Evolutionary conservation across 35 echinoderm and acorn worm species (phyloP), one percentile per base, ranked within the genome.

Genomic region (Chiridota heheva): DNA sequence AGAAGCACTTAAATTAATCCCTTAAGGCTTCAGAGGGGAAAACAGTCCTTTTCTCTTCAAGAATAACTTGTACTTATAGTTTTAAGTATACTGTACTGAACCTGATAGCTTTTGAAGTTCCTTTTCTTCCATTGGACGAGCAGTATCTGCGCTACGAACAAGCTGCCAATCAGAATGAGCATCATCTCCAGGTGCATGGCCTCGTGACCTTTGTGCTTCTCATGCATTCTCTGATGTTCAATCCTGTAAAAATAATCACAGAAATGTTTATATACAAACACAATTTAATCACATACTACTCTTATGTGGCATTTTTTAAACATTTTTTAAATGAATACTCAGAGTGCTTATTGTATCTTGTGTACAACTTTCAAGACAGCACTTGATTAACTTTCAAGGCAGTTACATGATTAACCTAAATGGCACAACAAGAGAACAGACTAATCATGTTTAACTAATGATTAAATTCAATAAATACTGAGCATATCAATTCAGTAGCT

Each of bases 101-200:
- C 94, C 73, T 91, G 88, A 51, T 97, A 97, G 36, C 88, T 91
- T 68, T 91, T 97, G 74, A 91, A 97, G 29, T 91, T 84, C 41
- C 89, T 85, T 48, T 90, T 81, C 64, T 97, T 97, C 94, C 94
- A 97, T 58, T 97, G 94, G 12, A 97, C 94, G 4, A 97, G 67
- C 28, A 97, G 36, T 5, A 97, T 81, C 63, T 92, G 95, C 16
- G 95, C 95, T 3, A 98, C 85, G 26, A 98, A 81, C 22, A 98
- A 76, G 16, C 85, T 91, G 22, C 85, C 40, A n/a, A 98, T 86
- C 5, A 98, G 72, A 31, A 98, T 91, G 2, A 98, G 85, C 39
- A 98, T 81, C 95, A 98, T 98, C 47, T 98, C 95, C 15, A 89
- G 76, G 63, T 98, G 95, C 95, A 98, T 98, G 7, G 95, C 85